Conservation (phyloP, 2,888 invertebrate species). For the Netelia inedita region DNA sequence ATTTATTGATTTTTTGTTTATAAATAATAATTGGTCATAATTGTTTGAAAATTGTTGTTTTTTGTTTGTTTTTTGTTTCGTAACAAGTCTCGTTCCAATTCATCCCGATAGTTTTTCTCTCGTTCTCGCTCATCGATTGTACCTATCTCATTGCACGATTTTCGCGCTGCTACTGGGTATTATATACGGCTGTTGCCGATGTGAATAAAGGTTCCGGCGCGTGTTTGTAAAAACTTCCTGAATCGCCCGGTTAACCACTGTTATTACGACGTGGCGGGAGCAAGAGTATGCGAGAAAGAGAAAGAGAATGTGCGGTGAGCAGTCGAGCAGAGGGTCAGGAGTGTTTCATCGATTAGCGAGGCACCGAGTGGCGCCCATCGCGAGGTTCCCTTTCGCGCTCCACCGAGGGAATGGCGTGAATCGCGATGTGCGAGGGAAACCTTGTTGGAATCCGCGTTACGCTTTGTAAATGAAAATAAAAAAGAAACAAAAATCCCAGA, state of each 20-base stretch:
- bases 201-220: slow-evolving; percentile 41
- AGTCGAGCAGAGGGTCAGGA: slow-evolving; percentile 35
- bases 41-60: background rate
- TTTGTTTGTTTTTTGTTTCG: background rate
- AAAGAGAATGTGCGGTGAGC: slow-evolving; percentile 10
- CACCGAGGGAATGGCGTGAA: background rate
- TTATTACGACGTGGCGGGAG: slow-evolving; percentile 31
- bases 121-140: slow-evolving; percentile 26
- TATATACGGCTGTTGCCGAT: slow-evolving; percentile 24
- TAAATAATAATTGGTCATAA: too few relatives aligned
- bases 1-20: background rate
- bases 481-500: background rate
- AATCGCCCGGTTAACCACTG: slow-evolving; percentile 52
- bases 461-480: background rate
- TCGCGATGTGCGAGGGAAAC: slow-evolving; percentile 12
- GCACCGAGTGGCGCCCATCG: background rate
- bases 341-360: slow-evolving; percentile 42
- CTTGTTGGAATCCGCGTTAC: background rate
- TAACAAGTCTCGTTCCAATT: background rate
- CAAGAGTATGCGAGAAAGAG: slow-evolving; percentile 1
- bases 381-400: background rate
- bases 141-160: slow-evolving; percentile 8
- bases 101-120: background rate
- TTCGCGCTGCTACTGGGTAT: slow-evolving; percentile 8
- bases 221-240: slow-evolving; percentile 58